Evolutionary conservation across 2,888 invertebrate genomes (phyloP).

Genomic region (Schrankia costaestrigalis): DNA sequence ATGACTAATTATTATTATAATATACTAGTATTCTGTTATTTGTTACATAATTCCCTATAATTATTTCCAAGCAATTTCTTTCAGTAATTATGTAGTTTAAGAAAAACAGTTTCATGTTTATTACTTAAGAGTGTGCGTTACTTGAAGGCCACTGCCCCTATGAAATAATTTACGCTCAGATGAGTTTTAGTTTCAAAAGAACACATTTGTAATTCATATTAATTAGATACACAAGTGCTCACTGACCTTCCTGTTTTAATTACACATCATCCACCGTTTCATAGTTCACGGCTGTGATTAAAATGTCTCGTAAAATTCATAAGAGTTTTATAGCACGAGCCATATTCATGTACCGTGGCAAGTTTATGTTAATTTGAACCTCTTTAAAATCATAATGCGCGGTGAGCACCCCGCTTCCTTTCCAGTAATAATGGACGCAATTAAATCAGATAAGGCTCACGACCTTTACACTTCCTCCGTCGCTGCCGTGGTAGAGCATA

Average conservation of each 20-base stretch:
- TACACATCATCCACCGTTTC: slow-evolving; percentile 61
- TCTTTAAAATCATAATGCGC: slow-evolving; percentile 74
- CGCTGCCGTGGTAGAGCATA: too few species aligned
- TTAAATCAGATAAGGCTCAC: slow-evolving; percentile 71
- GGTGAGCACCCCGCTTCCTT: slow-evolving; percentile 63
- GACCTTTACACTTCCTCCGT: slow-evolving; percentile 75
- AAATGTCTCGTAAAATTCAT: slow-evolving; percentile 71
- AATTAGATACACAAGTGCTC: slow-evolving; percentile 71
- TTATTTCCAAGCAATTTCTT: slow-evolving; percentile 21
- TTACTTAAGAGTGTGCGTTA: slow-evolving; percentile 56
- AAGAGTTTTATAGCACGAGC: slow-evolving; percentile 52
- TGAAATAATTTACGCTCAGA: slow-evolving; percentile 75
- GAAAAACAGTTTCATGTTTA: slow-evolving; percentile 46
- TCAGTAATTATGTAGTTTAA: slow-evolving; percentile 27
- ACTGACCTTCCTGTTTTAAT: slow-evolving; percentile 78
- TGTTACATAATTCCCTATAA: slow-evolving; percentile 22
- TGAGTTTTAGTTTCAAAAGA: slow-evolving; percentile 71
- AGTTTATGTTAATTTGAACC: slow-evolving; percentile 67
- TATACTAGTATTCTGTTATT: too few species aligned
- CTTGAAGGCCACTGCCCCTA: slow-evolving; percentile 70
- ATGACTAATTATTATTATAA: slow-evolving; percentile 18
- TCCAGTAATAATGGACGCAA: slow-evolving; percentile 65
- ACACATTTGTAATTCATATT: slow-evolving; percentile 70
- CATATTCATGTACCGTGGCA: slow-evolving; percentile 54
- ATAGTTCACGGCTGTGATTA: slow-evolving; percentile 79